phyloP scores from a whole-genome alignment of 1,140 invertebrate genomes.

The Steinernema khuongi region DNA sequence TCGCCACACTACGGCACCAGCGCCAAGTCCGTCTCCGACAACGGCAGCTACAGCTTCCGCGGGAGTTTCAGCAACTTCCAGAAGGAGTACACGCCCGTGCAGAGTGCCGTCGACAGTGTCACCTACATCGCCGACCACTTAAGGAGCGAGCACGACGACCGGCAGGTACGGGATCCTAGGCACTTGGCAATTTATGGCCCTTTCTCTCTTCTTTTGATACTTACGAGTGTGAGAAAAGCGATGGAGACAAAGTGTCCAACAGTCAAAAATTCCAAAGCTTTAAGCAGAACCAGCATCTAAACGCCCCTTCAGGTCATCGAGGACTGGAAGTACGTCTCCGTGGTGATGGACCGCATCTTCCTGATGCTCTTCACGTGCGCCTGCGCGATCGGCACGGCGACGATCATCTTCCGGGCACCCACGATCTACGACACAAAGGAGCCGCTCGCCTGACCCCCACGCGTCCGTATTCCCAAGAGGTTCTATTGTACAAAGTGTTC shows the following conservation, averaged over 20 bases:
- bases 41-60: slow-evolving; percentile 6
- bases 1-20: slow-evolving; percentile 31
- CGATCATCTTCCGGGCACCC: slow-evolving; percentile 55
- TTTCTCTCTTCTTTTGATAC: too few species aligned
- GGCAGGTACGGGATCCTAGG: slow-evolving; percentile 55
- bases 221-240: too few species aligned
- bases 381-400: slow-evolving; percentile 50
- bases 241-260: too few species aligned
- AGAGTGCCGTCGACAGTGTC: slow-evolving; percentile 53
- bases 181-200: too few species aligned
- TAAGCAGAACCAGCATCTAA: too few species aligned
- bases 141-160: slow-evolving; percentile 54
- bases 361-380: slow-evolving; percentile 62
- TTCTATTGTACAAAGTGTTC: slow-evolving; percentile 9
- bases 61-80: slow-evolving; percentile 30
- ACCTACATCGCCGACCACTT: slow-evolving; percentile 57
- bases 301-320: slow-evolving; percentile 66
- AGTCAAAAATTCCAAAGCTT: too few species aligned
- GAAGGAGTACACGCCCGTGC: slow-evolving; percentile 48
- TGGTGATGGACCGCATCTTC: slow-evolving; percentile 96
- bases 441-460: slow-evolving; percentile 41
- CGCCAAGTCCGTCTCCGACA: slow-evolving; percentile 20
- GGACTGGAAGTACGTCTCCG: slow-evolving; percentile 99
- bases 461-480: background rate
- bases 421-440: slow-evolving; percentile 64